Evolutionary conservation across 2,888 invertebrate genomes (phyloP).

Genomic region (Megalurothrips usitatus): DNA sequence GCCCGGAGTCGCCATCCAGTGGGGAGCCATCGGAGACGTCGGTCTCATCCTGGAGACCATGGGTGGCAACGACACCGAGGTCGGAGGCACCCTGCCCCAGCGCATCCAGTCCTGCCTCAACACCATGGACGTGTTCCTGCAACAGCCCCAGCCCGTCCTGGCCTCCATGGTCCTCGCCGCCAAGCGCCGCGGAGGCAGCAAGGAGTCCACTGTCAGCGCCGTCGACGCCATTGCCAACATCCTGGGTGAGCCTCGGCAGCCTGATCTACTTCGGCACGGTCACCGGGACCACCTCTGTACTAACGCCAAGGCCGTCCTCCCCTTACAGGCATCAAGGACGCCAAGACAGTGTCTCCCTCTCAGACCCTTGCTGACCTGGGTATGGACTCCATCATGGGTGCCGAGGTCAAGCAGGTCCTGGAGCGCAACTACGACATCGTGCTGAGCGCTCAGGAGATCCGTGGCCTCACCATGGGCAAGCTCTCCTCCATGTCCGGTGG

Average conservation of each 20-base stretch:
- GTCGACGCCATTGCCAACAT: conserved; percentile 82
- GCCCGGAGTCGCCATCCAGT: conserved; percentile 89
- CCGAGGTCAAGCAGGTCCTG: conserved; percentile 94
- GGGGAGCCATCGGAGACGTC: conserved; percentile 98
- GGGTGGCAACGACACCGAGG: conserved; percentile 86
- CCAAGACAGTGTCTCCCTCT: conserved; percentile 67
- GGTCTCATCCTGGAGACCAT: conserved; percentile 87
- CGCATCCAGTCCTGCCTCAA: conserved; percentile 88
- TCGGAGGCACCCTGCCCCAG: conserved; percentile 95
- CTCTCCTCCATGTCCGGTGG: conserved; percentile 57
- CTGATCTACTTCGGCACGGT: background rate
- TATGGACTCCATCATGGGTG: conserved; percentile 98
- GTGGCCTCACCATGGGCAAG: conserved; percentile 72
- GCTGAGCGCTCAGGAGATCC: conserved; percentile 85
- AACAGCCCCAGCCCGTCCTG: conserved; percentile 77
- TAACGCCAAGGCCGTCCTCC: background rate
- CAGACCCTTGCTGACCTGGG: conserved; percentile 89
- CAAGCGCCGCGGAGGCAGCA: conserved; percentile 59
- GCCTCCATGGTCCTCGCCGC: conserved; percentile 85
- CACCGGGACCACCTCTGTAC: background rate
- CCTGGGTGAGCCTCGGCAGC: conserved; percentile 54
- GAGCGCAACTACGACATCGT: conserved; percentile 89
- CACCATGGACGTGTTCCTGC: conserved; percentile 84
- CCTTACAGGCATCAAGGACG: conserved; percentile 74
- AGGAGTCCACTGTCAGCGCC: conserved; percentile 55